Evolutionary conservation across 2,113 vertebrate species (phyloP).

Genomic region (Brachypodius melanocephalos): DNA sequence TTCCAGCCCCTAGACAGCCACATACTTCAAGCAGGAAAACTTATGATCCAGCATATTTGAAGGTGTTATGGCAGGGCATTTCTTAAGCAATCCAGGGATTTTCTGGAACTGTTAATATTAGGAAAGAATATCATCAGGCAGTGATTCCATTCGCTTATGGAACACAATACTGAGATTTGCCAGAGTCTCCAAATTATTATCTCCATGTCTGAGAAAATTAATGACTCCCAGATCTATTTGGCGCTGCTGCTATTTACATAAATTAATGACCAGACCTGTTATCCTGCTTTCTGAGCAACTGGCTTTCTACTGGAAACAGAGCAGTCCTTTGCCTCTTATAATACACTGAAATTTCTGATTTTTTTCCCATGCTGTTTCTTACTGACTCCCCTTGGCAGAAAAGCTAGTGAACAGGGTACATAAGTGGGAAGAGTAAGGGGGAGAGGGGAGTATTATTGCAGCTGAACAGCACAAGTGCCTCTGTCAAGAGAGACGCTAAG

Average conservation of each 20-base stretch:
- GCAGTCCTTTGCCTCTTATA: background rate
- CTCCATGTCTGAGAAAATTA: background rate
- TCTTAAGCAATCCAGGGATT: background rate
- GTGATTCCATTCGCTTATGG: background rate
- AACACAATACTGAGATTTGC: background rate
- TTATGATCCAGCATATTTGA: background rate
- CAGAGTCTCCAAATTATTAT: background rate
- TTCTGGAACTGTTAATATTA: background rate
- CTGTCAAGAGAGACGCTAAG: background rate
- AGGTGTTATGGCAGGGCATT: background rate
- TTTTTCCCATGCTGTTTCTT: background rate
- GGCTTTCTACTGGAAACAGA: background rate
- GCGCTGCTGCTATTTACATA: background rate
- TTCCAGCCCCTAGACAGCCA: background rate
- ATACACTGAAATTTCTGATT: background rate
- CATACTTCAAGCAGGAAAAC: background rate
- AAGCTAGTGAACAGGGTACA: background rate
- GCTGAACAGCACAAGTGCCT: background rate
- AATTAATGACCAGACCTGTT: background rate
- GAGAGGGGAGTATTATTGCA: background rate
- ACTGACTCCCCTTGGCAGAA: background rate
- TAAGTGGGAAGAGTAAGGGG: background rate
- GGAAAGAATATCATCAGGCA: background rate
- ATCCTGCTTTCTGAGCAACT: background rate
- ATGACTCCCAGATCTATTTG: background rate